Evolutionary conservation across 1,140 invertebrate genomes (phyloP).

Genomic region (Rhyzopertha dominica): DNA sequence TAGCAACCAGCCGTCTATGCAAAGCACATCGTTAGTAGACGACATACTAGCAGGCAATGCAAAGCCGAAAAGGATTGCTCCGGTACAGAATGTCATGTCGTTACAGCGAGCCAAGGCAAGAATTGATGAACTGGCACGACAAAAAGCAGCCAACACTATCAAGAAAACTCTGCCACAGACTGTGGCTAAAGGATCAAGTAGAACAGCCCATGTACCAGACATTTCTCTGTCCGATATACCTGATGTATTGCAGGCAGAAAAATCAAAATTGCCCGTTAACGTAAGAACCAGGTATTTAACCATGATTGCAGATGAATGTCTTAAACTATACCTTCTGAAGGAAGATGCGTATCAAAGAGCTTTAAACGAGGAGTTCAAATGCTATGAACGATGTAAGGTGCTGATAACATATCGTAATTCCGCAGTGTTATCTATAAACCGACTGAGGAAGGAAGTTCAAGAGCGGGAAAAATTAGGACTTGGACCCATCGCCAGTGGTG

Average conservation of each 20-base stretch:
- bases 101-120: constrained; percentile 56
- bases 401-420: constrained; percentile 81
- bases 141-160: constrained; percentile 41
- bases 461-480: constrained; percentile 39
- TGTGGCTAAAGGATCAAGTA: constrained; percentile 56
- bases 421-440: constrained; percentile 71
- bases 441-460: constrained; percentile 60
- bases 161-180: constrained; percentile 61
- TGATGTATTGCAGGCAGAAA: constrained; percentile 61
- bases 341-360: constrained; percentile 69
- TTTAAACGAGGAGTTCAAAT: constrained; percentile 69
- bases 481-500: constrained; percentile 34
- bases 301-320: constrained; percentile 79
- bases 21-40: constrained; percentile 27
- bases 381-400: constrained; percentile 72
- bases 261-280: constrained; percentile 77
- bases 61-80: constrained; percentile 51
- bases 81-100: constrained; percentile 56
- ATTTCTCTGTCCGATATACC: constrained; percentile 43
- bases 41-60: constrained; percentile 34
- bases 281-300: constrained; percentile 81
- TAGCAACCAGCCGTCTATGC: no score
- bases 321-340: constrained; percentile 66
- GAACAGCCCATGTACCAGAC: constrained; percentile 65
- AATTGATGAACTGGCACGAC: constrained; percentile 45